These are phyloP conservation scores for Sisyra nigra DNA, from an alignment of 2,888 invertebrate species.

Conservation along the genomic window DNA sequence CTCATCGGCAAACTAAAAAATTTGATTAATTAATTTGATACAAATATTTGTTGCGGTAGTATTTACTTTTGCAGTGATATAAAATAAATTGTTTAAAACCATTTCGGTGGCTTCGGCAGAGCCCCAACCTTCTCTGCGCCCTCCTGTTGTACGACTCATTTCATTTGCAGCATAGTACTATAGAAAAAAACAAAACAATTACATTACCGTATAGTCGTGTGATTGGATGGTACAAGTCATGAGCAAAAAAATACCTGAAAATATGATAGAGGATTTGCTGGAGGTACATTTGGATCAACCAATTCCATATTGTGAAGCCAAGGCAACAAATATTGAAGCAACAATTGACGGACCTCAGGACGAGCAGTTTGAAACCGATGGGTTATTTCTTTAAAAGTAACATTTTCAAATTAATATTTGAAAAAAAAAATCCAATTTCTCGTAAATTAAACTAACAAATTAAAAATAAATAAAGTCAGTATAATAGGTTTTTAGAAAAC, in stretches of 20 bases:
- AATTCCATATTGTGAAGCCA: conserved; percentile 99
- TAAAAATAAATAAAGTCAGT: too few species aligned
- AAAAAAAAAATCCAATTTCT: too few species aligned
- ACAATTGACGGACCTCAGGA: conserved; percentile 76
- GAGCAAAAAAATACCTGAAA: conserved; percentile 68
- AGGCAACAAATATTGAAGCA: conserved; percentile 85
- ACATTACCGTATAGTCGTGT: neutral
- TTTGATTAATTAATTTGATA: neutral
- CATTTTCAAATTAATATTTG: neutral
- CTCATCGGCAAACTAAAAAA: conserved; percentile 74
- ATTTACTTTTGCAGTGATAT: conserved; percentile 88
- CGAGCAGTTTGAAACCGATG: conserved; percentile 92
- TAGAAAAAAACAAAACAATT: conserved; percentile 5
- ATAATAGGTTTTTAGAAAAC: too few species aligned
- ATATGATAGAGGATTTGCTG: conserved; percentile 67
- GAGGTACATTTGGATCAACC: conserved; percentile 92
- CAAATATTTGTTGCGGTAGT: too few species aligned
- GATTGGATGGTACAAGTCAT: neutral
- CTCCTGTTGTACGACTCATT: conserved; percentile 34
- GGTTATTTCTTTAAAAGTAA: conserved; percentile 65
- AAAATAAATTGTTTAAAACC: conserved; percentile 97
- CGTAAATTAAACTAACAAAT: too few species aligned
- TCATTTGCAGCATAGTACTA: conserved; percentile 35
- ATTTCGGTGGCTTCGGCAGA: conserved; percentile 99
- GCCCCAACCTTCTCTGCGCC: conserved; percentile 86